A percentile compares a stretch with the other conserved stretches of the same genome.
Evolutionary conservation across 2,113 vertebrate genomes (phyloP).

Genomic region (Tamias sibiricus): DNA sequence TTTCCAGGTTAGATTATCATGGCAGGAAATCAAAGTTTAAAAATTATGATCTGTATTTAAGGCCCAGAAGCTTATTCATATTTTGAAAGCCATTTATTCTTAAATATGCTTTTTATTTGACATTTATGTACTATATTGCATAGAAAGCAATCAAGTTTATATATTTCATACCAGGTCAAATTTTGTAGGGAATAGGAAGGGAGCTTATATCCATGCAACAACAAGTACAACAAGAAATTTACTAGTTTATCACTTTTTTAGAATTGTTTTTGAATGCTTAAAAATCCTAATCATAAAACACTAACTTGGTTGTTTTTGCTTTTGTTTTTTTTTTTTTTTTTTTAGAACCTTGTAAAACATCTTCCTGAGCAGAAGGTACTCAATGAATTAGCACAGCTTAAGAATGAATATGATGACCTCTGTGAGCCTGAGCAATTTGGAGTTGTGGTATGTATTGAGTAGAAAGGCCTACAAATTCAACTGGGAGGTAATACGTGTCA

Average conservation of each 20-base stretch:
- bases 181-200: not conserved
- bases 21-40: not conserved
- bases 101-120: not conserved
- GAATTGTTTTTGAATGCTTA: not conserved
- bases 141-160: not conserved
- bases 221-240: not conserved
- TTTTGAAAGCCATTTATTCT: not conserved
- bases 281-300: conserved; percentile 7
- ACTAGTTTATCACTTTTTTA: not conserved
- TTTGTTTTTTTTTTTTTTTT: conserved; percentile 68
- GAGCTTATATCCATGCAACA: not conserved
- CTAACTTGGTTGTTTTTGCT: too few species aligned
- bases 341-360: conserved; percentile 97
- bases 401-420: conserved; percentile 95
- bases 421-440: conserved; percentile 98
- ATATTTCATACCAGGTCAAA: not conserved
- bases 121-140: not conserved
- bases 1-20: not conserved
- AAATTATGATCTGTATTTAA: not conserved
- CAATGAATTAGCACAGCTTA: conserved; percentile 93
- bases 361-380: conserved; percentile 97
- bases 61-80: not conserved
- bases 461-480: not conserved
- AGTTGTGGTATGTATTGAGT: conserved; percentile 94
- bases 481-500: not conserved